A percentile compares a stretch with the other conserved stretches of the same genome.
phyloP scores from a whole-genome alignment of 1,140 invertebrate genomes.

The Listronotus bonariensis region DNA sequence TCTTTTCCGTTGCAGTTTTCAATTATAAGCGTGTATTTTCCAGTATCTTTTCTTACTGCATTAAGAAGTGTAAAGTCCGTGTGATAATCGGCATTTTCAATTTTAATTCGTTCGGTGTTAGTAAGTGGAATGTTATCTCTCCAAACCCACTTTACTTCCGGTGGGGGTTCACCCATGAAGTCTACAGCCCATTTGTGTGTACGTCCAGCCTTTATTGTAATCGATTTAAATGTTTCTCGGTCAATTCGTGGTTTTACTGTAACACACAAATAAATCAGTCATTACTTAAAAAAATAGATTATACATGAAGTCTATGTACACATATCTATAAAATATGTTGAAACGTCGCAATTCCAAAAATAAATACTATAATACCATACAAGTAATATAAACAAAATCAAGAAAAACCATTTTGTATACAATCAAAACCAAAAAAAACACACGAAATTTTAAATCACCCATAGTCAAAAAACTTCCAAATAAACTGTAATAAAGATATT shows the following conservation, averaged over 20 bases:
- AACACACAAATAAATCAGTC: conserved; percentile 40
- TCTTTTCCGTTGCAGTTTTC: conserved; percentile 91
- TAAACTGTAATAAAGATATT: conserved; percentile 1
- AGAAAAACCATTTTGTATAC: conserved; percentile 23
- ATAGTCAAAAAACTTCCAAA: conserved; percentile 1
- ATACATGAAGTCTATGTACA: conserved; percentile 29
- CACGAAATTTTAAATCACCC: conserved; percentile 19
- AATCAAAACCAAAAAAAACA: conserved; percentile 20
- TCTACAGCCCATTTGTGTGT: conserved; percentile 93
- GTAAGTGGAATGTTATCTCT: conserved; percentile 80
- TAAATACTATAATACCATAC: conserved; percentile 22
- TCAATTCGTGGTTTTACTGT: conserved; percentile 85
- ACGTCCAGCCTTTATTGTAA: conserved; percentile 86
- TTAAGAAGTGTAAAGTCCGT: conserved; percentile 86
- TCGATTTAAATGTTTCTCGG: conserved; percentile 82
- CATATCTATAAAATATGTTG: conserved; percentile 35
- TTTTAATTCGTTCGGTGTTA: conserved; percentile 82
- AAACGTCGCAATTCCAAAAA: conserved; percentile 47
- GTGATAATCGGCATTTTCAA: conserved; percentile 90
- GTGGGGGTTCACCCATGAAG: conserved; percentile 86
- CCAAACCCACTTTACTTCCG: conserved; percentile 85
- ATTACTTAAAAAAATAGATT: neutral
- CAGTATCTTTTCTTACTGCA: conserved; percentile 85
- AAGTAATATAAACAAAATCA: conserved; percentile 17
- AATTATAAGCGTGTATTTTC: conserved; percentile 86